phyloP scores from a whole-genome alignment of 2,113 vertebrate genomes.

The Cyanoderma ruficeps region DNA sequence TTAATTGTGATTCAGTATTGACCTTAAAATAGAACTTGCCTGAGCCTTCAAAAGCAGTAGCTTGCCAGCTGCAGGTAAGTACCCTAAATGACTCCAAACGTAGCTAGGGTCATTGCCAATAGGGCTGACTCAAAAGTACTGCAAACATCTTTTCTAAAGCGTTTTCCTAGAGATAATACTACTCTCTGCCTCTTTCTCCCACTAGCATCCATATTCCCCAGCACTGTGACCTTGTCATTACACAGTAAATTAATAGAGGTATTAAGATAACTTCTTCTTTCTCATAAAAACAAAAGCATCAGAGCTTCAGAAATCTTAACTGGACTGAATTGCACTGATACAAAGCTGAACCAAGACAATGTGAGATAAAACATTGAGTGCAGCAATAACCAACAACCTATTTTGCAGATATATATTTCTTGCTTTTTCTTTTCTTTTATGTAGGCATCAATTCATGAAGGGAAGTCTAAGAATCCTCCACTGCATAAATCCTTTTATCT shows the following conservation, averaged over 20 bases:
- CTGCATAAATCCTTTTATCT: slow-evolving; percentile 24
- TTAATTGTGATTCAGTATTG: background rate
- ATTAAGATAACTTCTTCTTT: background rate
- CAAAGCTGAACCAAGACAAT: background rate
- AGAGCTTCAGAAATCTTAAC: background rate
- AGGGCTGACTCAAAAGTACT: background rate
- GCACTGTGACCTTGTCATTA: background rate
- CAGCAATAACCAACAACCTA: background rate
- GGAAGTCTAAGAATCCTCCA: background rate
- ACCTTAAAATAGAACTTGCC: background rate
- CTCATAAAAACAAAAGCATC: background rate
- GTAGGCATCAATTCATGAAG: background rate
- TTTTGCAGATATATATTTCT: background rate
- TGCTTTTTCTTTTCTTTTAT: background rate
- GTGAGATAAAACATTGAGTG: background rate
- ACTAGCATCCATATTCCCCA: background rate
- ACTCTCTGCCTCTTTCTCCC: background rate
- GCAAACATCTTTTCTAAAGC: background rate
- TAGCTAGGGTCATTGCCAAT: background rate
- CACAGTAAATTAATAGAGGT: background rate
- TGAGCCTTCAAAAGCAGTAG: background rate
- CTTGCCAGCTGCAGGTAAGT: background rate
- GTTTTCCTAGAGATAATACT: background rate
- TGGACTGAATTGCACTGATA: background rate
- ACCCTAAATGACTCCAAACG: background rate